Evolutionary conservation across 35 echinoderm and acorn worm genomes (phyloP), one percentile per base, ranked within the genome.

Genomic region (Diadema setosum): DNA sequence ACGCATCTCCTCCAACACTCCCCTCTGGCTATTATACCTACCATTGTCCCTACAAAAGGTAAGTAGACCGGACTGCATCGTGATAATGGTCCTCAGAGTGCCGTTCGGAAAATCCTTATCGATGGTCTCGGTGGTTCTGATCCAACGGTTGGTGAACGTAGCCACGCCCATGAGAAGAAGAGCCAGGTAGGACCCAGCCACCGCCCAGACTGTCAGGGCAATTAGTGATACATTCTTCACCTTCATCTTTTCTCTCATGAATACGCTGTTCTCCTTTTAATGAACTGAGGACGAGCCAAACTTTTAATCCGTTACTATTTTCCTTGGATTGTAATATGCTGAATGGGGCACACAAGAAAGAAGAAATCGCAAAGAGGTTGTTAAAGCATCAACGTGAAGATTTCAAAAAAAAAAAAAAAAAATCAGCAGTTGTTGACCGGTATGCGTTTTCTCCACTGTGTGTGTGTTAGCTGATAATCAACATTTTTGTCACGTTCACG

Each of bases 131-230:
- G 64, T 73, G 6, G 85, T 87, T 42, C 70, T 74, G 42, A 87
- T 70, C 85, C 85, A 87, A 24, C 43, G 85, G 29, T 87, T 87
- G 20, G 85, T 87, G 40, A 87, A 87, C 5, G 64, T 87, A 24
- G 61, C 85, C 17, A 87, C 64, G 21, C 85, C 69, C 31, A 70
- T 69, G 45, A 87, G 63, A 15, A 87, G 41, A 9, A 87, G 63
- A 0, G 61, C 64, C 5, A 87, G 21, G 24, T 87, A 87, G n/a
- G 85, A 65, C 7, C 85, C 85, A 29, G 69, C 64, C 85, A 87
- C 85, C 18, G 85, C 64, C 85, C 85, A 87, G 40, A 87, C 50
- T 6, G 85, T 87, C 85, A 87, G 65, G 2, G 44, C 30, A 0
- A 87, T 32, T 6, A 87, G 37, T 3, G 61, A 49, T 27, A 70